Base-by-base conservation (phyloP, 2,888 invertebrate species). In the Sphaerophoria taeniata region DNA sequence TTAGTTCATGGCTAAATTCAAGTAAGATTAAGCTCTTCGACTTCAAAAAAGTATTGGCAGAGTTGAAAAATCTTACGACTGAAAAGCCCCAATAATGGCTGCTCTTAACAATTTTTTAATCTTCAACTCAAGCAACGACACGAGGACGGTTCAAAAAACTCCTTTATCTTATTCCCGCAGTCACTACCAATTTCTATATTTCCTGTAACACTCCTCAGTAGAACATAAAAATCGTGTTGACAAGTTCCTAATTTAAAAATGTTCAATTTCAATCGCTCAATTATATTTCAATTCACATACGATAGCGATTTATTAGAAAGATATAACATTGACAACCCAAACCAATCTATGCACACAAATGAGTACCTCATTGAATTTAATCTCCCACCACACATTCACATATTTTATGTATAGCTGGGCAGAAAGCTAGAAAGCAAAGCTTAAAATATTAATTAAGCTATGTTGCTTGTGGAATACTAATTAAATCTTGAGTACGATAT, bases 321-420 rank as follows among this genome's bases (percentile, higher is more conserved):
- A 85, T 85, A 24, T 24, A 81, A 85, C 85, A 85, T 85, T 85
- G 85, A 77, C 61, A 70, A 85, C 81, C 24, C 1, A 24, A 81
- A 77, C 73, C 85, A 85, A 85, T 81, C 81, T 85, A 73, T 85
- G 85, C 81, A 77, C 76, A 77, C 81, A 85, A 81, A 81, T 81
- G 85, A 49, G 49, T 81, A 81, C 76, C 72, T 77, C 85, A 81
- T 80, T 84, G 65, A 55, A 45, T 84, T 61, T 80, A 60, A 11
- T 39, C 4, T 6, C 24, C 16, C 9, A 55, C 39, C 60, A 36
- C 14, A 58, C 58, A 58, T 55, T 34, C 53, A 51, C 16, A 24
- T 0, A 51, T 5, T 14, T 49, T 43, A 43, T 7, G 12, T 16
- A 16, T 49, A 6, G 12, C 6, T 14, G 14, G 6, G 16, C 4